Conservation (phyloP, 2,113 vertebrate genomes). For the Podilymbus podiceps region DNA sequence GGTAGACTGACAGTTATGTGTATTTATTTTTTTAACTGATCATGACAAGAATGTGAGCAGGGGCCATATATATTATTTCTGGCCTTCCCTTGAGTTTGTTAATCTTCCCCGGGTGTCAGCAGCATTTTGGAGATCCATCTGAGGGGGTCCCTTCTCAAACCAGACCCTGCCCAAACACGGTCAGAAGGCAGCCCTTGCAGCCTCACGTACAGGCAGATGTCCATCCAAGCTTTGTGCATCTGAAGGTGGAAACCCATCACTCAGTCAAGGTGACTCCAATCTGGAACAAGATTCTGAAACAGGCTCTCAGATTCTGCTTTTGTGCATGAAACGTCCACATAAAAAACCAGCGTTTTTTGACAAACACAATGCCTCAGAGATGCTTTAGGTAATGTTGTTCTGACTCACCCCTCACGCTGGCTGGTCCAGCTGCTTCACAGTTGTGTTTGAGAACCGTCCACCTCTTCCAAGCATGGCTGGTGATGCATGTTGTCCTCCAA, state of each 20-base stretch:
- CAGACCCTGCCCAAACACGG: background rate
- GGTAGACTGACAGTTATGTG: background rate
- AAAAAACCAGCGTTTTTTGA: fast-evolving
- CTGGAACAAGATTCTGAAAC: background rate
- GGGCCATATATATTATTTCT: conserved; percentile 4
- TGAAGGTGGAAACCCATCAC: background rate
- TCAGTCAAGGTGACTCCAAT: background rate
- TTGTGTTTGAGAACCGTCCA: background rate
- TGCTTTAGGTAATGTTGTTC: background rate
- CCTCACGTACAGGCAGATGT: background rate
- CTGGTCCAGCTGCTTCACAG: background rate
- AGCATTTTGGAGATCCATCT: background rate
- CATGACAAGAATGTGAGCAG: conserved; percentile 40
- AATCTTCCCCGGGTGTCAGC: background rate
- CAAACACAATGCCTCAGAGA: background rate
- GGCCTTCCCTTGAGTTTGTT: conserved; percentile 10
- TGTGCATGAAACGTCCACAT: background rate
- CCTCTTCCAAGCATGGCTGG: background rate
- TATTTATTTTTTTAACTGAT: conserved; percentile 57
- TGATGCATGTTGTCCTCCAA: background rate
- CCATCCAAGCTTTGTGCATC: background rate
- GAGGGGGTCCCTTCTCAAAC: background rate
- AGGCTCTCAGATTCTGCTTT: background rate
- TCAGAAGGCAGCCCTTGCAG: background rate
- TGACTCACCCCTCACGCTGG: fast-evolving